These are phyloP conservation scores for Urosaurus nigricauda DNA, from an alignment of 2,797 vertebrate species.

Conservation along the genomic window DNA sequence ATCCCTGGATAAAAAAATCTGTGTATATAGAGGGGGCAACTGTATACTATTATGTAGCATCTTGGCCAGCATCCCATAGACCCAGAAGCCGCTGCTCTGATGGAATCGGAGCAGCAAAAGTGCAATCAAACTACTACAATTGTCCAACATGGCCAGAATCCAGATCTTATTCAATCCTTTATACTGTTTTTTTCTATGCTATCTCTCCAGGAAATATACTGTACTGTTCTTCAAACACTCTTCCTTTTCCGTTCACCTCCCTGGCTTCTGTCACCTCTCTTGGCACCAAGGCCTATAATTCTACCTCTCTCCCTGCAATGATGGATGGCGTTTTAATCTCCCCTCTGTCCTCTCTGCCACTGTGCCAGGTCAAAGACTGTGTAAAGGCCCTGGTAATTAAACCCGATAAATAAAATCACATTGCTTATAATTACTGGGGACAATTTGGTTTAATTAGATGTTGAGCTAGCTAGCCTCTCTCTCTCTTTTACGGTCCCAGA, in stretches of 20 bases:
- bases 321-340: slow-evolving; percentile 56
- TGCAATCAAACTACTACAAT: no score
- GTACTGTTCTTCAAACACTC: not conserved
- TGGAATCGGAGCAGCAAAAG: not conserved
- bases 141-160: not conserved
- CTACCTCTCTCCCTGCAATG: rapidly evolving
- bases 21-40: no score
- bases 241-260: slow-evolving; percentile 4
- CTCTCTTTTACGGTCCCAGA: slow-evolving; percentile 74
- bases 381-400: slow-evolving; percentile 75
- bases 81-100: not conserved
- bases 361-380: slow-evolving; percentile 79
- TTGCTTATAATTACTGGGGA: slow-evolving; percentile 83
- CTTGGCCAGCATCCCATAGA: no score
- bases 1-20: no score
- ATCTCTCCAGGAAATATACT: not conserved
- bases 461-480: slow-evolving; percentile 80
- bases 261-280: slow-evolving; percentile 25
- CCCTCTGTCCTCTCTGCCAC: slow-evolving; percentile 71
- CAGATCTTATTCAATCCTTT: not conserved
- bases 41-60: no score
- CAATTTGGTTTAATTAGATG: slow-evolving; percentile 82
- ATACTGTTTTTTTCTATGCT: not conserved
- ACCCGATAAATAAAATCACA: slow-evolving; percentile 84
- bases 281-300: slow-evolving; percentile 23